Evolutionary conservation across 2,797 vertebrate species (phyloP).

Genomic region (Tiaroga cobitis): DNA sequence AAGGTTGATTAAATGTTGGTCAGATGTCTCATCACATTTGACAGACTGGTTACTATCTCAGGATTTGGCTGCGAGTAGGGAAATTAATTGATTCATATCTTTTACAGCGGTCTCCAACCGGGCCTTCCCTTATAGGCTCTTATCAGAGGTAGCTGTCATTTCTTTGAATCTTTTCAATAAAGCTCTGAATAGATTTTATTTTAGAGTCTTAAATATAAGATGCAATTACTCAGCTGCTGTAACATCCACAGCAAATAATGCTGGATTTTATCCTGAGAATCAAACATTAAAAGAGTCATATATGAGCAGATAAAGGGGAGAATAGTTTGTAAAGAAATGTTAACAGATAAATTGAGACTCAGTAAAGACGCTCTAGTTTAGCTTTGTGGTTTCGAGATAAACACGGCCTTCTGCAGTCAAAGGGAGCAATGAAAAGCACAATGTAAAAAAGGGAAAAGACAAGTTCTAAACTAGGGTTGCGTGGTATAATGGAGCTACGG

Average conservation of each 20-base stretch:
- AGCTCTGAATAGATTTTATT: conserved; percentile 54
- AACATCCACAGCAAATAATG: conserved; percentile 27
- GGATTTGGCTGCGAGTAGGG: conserved; percentile 49
- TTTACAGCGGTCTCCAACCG: conserved; percentile 36
- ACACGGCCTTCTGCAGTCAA: conserved; percentile 11
- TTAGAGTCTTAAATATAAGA: conserved; percentile 46
- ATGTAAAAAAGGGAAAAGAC: too few relatives aligned
- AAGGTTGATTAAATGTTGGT: conserved; percentile 59
- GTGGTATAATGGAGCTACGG: too few relatives aligned
- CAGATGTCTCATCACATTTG: conserved; percentile 54
- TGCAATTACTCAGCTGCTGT: conserved; percentile 27
- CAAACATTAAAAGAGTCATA: conserved; percentile 27
- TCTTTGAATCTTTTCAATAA: conserved; percentile 55
- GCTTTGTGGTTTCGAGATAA: conserved; percentile 40
- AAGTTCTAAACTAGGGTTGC: too few relatives aligned
- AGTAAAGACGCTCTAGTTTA: conserved; percentile 32
- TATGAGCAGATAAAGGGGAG: conserved; percentile 23
- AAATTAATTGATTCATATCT: conserved; percentile 65
- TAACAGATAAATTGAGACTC: conserved; percentile 45
- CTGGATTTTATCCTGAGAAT: conserved; percentile 43
- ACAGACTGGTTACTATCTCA: conserved; percentile 52
- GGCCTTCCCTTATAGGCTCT: conserved; percentile 42
- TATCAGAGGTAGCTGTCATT: conserved; percentile 35
- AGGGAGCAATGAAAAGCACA: conserved; percentile 13
- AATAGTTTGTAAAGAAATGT: conserved; percentile 32